Conservation (phyloP, 2,797 vertebrate genomes). For the Myotis pilosus region DNA sequence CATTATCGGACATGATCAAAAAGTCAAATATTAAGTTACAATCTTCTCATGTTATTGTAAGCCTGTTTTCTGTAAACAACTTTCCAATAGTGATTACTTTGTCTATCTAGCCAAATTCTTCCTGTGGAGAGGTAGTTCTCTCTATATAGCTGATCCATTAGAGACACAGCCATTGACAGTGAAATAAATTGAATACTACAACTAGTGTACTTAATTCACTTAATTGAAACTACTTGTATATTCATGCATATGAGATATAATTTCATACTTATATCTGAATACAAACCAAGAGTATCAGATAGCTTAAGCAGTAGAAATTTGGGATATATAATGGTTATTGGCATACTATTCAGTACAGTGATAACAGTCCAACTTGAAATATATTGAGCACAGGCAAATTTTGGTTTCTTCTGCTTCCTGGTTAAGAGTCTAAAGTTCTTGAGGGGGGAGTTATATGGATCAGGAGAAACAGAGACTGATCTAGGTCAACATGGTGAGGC, state of each 20-base stretch:
- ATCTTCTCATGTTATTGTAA: conserved; percentile 71
- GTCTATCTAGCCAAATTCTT: conserved; percentile 63
- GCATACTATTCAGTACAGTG: neutral
- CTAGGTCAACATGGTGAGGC: neutral
- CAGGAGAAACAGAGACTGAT: neutral
- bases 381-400: conserved; percentile 7
- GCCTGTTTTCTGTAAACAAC: conserved; percentile 61
- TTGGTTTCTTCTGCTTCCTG: conserved; percentile 27
- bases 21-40: conserved; percentile 5
- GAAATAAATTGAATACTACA: neutral
- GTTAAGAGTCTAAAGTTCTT: neutral
- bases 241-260: neutral
- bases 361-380: conserved; percentile 2
- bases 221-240: conserved; percentile 2
- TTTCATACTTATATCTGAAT: conserved; percentile 52
- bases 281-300: neutral
- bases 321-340: neutral
- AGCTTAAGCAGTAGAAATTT: conserved; percentile 22
- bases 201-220: neutral
- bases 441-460: neutral
- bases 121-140: neutral
- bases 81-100: conserved; percentile 65
- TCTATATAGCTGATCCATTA: neutral
- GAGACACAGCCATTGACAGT: neutral
- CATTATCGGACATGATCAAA: neutral